Base-by-base conservation (phyloP, 2,113 vertebrate genomes). In the Oncorhynchus mykiss region DNA sequence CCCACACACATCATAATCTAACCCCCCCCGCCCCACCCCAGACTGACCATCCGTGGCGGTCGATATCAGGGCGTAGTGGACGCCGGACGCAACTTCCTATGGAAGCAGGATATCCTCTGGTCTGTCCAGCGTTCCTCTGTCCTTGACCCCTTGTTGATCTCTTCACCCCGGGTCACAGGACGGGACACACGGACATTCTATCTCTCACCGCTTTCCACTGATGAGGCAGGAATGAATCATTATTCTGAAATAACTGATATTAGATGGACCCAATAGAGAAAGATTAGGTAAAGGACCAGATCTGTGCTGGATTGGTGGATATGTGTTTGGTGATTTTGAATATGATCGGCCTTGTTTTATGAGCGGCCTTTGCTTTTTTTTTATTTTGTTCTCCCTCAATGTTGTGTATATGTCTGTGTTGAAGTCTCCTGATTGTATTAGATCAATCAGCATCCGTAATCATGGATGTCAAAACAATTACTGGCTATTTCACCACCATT, bases 61-160 rank as follows among this genome's bases (percentile, higher is more conserved):
- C 51, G 13, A 45, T 54, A 54, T 54, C 51, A 7, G 51, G 51
- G 13, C 51, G 12, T 54, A 11, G 51, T 18, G 16, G 59, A 22
- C 7, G 8, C 5, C 18, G 59, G 59, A 1, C 67, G 65, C 64
- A n/a, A 72, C 79, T 89, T 92, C 91, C 90, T 91, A 82, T 84
- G 73, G 76, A 86, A 82, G 79, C 87, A 93, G 91, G 92, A 92
- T 91, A 87, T 93, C 92, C 90, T 84, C 73, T 67, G 31, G 83
- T 77, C 67, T 74, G 78, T 80, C 78, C 78, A 62, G 39, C 7
- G 60, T 54, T 18, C 54, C 76, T 62, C 54, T 72, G 60, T 24
- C 51, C 64, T 45, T 11, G 39, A 12, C 39, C 39, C 39, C 39
- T 8, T 27, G 54, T 66, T 81, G 76, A 85, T 78, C 82, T 16